phyloP scores from a whole-genome alignment of 2,113 vertebrate genomes.

The Scortum barcoo region DNA sequence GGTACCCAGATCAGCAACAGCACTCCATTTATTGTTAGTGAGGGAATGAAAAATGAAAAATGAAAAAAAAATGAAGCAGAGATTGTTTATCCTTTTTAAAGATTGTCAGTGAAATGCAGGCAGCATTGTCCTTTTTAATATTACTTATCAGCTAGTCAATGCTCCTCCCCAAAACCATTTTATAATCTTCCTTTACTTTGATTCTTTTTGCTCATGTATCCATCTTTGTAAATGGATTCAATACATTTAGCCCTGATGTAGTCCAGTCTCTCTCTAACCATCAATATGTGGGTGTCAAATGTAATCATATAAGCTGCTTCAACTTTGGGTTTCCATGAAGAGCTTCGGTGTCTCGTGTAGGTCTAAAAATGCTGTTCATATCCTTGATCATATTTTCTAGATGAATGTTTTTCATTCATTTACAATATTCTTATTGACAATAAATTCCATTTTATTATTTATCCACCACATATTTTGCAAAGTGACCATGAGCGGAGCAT shows the following conservation, averaged over 20 bases:
- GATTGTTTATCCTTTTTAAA: not conserved
- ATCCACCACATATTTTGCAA: not conserved
- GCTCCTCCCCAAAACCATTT: not conserved
- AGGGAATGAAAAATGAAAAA: not conserved
- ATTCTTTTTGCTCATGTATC: not conserved
- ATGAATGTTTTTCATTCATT: not conserved
- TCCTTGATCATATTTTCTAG: not conserved
- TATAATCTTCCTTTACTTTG: not conserved
- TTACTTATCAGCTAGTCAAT: not conserved
- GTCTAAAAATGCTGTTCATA: not conserved
- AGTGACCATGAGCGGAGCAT: not conserved
- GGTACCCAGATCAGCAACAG: not conserved
- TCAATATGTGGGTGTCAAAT: not conserved
- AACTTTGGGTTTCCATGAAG: slow-evolving; percentile 10
- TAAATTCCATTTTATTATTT: not conserved
- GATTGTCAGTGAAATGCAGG: not conserved
- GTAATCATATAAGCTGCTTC: not conserved
- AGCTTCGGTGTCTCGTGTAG: not conserved
- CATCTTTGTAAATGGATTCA: not conserved
- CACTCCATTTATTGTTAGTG: not conserved
- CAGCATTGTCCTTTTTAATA: not conserved
- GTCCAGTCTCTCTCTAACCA: not conserved
- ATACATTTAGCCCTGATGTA: not conserved
- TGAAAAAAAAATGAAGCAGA: not conserved
- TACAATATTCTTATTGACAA: not conserved